Evolutionary conservation across 2,797 vertebrate genomes (phyloP).

Genomic region (Falco concolor): DNA sequence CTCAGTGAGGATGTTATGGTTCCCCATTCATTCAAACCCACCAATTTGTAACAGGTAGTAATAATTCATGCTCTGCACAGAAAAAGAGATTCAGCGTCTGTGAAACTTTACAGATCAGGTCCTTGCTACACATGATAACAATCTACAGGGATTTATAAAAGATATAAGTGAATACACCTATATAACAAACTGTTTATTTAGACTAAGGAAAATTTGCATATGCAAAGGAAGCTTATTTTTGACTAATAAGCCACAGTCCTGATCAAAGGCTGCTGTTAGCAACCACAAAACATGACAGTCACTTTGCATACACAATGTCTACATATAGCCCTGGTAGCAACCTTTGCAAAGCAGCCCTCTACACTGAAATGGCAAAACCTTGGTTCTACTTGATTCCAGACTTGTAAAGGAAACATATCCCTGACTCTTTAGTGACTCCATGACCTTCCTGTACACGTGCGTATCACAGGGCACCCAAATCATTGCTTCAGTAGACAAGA

Average conservation of each 20-base stretch:
- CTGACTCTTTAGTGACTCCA: not conserved
- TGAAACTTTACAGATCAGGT: not conserved
- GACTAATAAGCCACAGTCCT: not conserved
- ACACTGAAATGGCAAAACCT: not conserved
- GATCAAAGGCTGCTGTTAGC: not conserved
- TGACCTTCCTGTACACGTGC: rapidly evolving
- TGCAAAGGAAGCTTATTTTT: not conserved
- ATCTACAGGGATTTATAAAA: not conserved
- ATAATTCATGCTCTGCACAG: not conserved
- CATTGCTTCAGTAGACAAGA: not conserved
- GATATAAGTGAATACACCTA: not conserved
- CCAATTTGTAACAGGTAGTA: not conserved
- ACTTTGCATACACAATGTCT: not conserved
- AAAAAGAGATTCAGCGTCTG: not conserved
- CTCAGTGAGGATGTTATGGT: not conserved
- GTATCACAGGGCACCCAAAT: not conserved
- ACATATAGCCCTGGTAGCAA: not conserved
- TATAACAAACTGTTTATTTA: not conserved
- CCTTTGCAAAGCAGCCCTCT: not conserved
- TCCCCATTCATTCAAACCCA: not conserved
- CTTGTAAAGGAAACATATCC: not conserved
- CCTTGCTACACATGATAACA: not conserved
- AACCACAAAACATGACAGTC: not conserved
- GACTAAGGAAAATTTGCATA: not conserved
- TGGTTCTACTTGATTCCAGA: not conserved